Base-by-base conservation (phyloP, 2,888 invertebrate species). In the Coelopa pilipes region DNA sequence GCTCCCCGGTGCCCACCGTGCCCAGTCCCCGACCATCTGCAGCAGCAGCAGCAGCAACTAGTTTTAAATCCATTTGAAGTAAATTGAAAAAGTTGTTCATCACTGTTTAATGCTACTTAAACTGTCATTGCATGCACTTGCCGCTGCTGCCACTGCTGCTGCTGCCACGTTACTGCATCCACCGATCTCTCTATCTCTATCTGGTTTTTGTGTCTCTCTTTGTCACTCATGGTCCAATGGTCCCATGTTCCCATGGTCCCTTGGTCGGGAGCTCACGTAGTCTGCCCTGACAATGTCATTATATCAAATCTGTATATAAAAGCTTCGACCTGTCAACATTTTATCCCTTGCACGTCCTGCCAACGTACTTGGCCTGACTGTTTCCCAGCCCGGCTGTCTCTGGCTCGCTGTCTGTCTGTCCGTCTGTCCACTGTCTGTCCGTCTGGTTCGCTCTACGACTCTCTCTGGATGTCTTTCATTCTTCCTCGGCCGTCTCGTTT, bases 31-130 rank as follows among this genome's bases (percentile, higher is more conserved):
- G 34, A 34, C 21, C 24, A 21, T 66, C 49, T 49, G 49, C 49
- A 53, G 53, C 53, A 53, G 50, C 3, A 59, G 19, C 59, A 59
- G 21, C 59, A 21, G 19, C 59, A 59, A 53, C 53, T 53, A 53
- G 3, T 62, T 62, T 45, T 62, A 62, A 62, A 45, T 34, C 45
- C 62, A 62, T 62, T 62, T 62, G 62, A 62, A 74, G 75, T 74
- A 78, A 78, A 78, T 78, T 78, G 78, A 78, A 76, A 78, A 78
- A 78, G 76, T 78, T 78, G 73, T 76, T 76, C 75, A 75, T 75
- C 75, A 77, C 77, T 76, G 75, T 75, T 76, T 76, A 77, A 76
- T 72, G 76, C 78, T 75, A 78, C 76, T 77, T 78, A 77, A 77
- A 76, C 75, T 77, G 76, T 78, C 77, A 67, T 73, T 71, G 66